phyloP scores from a whole-genome alignment of 2,888 invertebrate genomes.

The Chelonus formosanus region DNA sequence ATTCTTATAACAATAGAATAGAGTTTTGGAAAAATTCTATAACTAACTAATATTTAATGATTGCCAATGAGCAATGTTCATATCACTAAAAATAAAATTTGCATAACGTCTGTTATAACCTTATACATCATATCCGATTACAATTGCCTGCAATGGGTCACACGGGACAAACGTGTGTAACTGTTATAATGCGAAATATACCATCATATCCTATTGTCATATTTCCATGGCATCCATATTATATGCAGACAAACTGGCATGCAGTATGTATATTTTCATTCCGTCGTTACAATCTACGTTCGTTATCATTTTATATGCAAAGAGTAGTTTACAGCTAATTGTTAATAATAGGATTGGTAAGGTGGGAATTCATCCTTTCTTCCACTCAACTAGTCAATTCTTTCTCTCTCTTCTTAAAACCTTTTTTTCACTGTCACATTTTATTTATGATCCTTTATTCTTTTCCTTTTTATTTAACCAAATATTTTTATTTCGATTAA shows the following conservation, averaged over 20 bases:
- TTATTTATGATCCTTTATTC: constrained; percentile 23
- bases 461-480: no score
- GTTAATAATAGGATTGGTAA: constrained; percentile 66
- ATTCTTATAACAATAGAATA: no score
- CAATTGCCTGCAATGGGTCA: constrained; percentile 35
- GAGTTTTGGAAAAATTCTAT: no score
- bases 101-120: constrained; percentile 5
- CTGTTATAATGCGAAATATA: no score
- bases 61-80: background rate
- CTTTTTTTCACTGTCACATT: constrained; percentile 24
- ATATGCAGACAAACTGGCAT: constrained; percentile 54
- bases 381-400: constrained; percentile 16
- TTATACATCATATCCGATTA: constrained; percentile 19
- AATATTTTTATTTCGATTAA: no score
- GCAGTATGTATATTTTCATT: constrained; percentile 66
- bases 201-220: constrained; percentile 38
- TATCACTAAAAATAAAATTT: background rate
- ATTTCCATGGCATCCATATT: constrained; percentile 48
- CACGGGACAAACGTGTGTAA: constrained; percentile 30
- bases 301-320: constrained; percentile 62
- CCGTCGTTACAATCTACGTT: constrained; percentile 60
- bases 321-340: constrained; percentile 65
- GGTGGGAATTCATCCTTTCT: constrained; percentile 61
- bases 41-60: background rate
- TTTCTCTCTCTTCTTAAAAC: constrained; percentile 40